Evolutionary conservation across 2,888 invertebrate species (phyloP), one percentile per base, ranked within the genome.

Genomic region (Lepidochrysops patricia): DNA sequence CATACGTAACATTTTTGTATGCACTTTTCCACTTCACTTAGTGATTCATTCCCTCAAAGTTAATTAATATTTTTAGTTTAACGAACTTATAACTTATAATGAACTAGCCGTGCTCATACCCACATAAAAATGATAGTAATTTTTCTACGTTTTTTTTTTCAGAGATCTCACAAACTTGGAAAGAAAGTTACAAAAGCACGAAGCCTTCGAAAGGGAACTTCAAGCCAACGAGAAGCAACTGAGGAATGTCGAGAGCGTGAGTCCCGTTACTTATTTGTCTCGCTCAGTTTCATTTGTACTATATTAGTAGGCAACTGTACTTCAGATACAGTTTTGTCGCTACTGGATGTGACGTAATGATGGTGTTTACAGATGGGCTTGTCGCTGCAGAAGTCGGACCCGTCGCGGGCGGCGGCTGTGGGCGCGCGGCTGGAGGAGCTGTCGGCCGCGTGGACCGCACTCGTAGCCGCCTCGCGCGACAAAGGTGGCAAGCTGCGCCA

Each of bases 121-220:
- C n/a, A n/a, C n/a, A n/a, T n/a, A n/a, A n/a, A n/a, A n/a, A n/a
- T n/a, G n/a, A n/a, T n/a, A n/a, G n/a, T n/a, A n/a, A n/a, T n/a
- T n/a, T n/a, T n/a, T n/a, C n/a, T n/a, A n/a, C n/a, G n/a, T 57
- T 29, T 37, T 23, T 5, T 25, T 52, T 65, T 63, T 0, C 75
- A 90, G 97, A 15, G 98, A 98, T 73, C 86, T 98, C 15, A 94
- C 92, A 43, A 98, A 98, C 78, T 82, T 97, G 65, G 97, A 97
- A 67, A 91, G 97, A 0, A 98, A 98, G 77, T 84, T 98, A 1
- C 97, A 98, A 82, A 98, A 98, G 74, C 99, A 99, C 76, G 97
- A 98, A 79, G 98, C 98, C 0, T 98, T 99, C 75, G 98, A 98
- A 73, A 91, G 98, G 0, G 99, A 99, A 76, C 84, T 99, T 19